Evolutionary conservation across 2,113 vertebrate genomes (phyloP), one percentile per base, ranked within the genome.

Genomic region (Gymnarchus niloticus): DNA sequence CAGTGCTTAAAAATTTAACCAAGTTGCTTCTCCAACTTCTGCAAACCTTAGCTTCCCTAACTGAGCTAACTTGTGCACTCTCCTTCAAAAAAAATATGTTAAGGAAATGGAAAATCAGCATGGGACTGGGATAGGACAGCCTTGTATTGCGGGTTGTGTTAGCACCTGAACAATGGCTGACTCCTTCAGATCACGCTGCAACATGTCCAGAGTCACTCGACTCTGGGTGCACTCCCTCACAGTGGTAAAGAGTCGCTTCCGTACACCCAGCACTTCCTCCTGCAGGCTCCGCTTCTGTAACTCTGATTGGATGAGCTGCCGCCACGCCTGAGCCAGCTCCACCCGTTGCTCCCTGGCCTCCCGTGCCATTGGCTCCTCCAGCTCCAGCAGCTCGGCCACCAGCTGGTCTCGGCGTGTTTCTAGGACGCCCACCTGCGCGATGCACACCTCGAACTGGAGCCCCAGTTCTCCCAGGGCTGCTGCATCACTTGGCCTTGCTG

Each of bases 141-240:
- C 28, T 69, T 37, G 3, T 9, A 69, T 37, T 69, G 37, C 41
- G 65, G 33, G 19, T 54, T 3, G 21, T 56, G 3, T 78, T 3
- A 28, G 10, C 89, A 95, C 94, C 93, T 95, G 91, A 61, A 91
- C 91, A 57, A 92, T 92, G 0, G 91, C 90, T 0, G 94, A 91
- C 88, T 95, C 93, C 86, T 95, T 95, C 88, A 98, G 92, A 0
- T 96, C 95, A 4, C 94, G 93, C 41, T 92, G 92, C 51, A 94
- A 94, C 82, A 90, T 93, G 85, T 95, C 94, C 89, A 98, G 91
- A 85, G 94, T 91, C 73, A 96, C 94, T 89, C 97, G 96, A 86
- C 90, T 96, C 17, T 96, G 94, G 88, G 97, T 95, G 0, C 96
- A 96, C 5, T 97, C 96, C 89, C 95, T 96, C 0, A 94, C 96